These are phyloP conservation scores for Hyperoplus immaculatus DNA, from an alignment of 2,797 vertebrate genomes.

Conservation along the genomic window DNA sequence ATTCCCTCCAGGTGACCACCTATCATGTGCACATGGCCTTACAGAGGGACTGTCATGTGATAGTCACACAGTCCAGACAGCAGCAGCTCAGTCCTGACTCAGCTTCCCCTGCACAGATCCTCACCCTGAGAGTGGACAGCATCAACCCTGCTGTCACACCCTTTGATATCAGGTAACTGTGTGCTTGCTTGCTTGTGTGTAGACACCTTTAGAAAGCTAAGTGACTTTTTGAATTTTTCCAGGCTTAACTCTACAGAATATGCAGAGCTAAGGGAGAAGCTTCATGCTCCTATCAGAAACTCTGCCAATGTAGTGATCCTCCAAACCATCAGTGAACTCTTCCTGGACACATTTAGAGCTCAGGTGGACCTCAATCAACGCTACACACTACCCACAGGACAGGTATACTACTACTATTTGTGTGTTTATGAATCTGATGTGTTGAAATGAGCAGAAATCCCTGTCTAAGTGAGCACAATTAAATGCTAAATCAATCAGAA, in stretches of 20 bases:
- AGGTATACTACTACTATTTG: conserved; percentile 81
- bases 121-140: conserved; percentile 91
- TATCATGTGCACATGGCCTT: conserved; percentile 89
- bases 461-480: not conserved
- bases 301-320: conserved; percentile 93
- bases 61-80: conserved; percentile 90
- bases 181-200: not conserved
- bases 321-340: conserved; percentile 94
- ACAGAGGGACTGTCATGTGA: conserved; percentile 92
- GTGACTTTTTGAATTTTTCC: conserved; percentile 1
- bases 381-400: conserved; percentile 86
- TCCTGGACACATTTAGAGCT: conserved; percentile 93
- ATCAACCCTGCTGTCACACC: conserved; percentile 85
- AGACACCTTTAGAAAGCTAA: not conserved
- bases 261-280: conserved; percentile 91
- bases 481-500: not conserved
- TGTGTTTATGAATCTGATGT: not conserved
- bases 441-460: not conserved
- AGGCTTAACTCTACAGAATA: conserved; percentile 95
- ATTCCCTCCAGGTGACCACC: conserved; percentile 85
- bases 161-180: conserved; percentile 89
- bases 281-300: conserved; percentile 91
- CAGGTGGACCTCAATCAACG: conserved; percentile 90
- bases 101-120: conserved; percentile 89
- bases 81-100: conserved; percentile 91